Conservation (phyloP, 1,140 invertebrate genomes). For the Charaxes varanes region DNA sequence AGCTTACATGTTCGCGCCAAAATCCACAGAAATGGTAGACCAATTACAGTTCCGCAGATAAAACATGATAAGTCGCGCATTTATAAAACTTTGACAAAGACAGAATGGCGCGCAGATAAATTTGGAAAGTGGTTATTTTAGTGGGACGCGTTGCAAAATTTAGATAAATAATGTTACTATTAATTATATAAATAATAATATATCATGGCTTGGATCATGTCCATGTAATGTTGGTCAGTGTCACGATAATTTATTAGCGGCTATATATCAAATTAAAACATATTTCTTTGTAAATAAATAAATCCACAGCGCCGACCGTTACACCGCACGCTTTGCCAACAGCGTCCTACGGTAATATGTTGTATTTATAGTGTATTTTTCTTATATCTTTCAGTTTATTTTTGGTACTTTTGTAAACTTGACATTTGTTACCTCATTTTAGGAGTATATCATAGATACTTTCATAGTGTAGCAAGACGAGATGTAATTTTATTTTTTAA, state of each 20-base stretch:
- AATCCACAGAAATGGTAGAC: no score
- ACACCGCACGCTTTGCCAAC: constrained; percentile 8
- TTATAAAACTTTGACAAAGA: constrained; percentile 2
- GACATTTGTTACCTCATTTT: no score
- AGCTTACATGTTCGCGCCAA: no score
- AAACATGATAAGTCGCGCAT: neutral
- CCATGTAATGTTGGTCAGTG: constrained; percentile 22
- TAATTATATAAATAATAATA: constrained; percentile 24
- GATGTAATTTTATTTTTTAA: no score
- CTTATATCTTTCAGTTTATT: no score
- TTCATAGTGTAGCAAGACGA: no score
- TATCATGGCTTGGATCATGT: constrained; percentile 33
- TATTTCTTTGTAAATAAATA: constrained; percentile 23
- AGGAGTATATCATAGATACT: no score
- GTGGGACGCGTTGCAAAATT: constrained; percentile 15
- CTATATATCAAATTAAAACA: constrained; percentile 26
- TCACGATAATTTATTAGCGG: constrained; percentile 21
- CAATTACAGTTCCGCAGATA: neutral
- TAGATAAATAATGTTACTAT: constrained; percentile 22
- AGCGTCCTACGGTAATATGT: neutral
- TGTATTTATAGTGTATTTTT: no score
- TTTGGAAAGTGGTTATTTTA: constrained; percentile 16
- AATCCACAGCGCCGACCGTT: constrained; percentile 12
- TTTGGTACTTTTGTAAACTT: no score
- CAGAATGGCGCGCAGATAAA: constrained; percentile 8